phyloP scores from a whole-genome alignment of 2,797 vertebrate genomes.

The Rhynchonycteris naso region DNA sequence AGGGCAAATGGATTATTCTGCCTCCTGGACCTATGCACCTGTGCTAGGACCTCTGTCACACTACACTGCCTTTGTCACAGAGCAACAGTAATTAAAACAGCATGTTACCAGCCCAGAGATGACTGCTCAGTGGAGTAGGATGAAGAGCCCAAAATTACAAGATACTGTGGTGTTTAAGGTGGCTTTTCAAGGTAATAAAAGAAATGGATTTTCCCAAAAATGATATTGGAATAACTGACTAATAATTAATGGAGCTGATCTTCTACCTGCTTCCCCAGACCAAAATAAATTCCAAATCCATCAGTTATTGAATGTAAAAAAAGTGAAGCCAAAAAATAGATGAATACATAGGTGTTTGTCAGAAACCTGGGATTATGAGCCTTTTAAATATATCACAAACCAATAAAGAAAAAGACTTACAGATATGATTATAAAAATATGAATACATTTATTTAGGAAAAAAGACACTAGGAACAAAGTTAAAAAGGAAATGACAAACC shows the following conservation, averaged over 20 bases:
- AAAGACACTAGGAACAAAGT: neutral
- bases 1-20: neutral
- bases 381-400: neutral
- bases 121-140: neutral
- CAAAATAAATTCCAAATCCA: neutral
- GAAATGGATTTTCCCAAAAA: neutral
- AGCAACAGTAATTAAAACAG: neutral
- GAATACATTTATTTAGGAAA: neutral
- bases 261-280: neutral
- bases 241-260: neutral
- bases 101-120: rapidly evolving
- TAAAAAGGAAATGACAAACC: neutral
- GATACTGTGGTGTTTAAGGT: neutral
- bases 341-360: neutral
- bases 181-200: neutral
- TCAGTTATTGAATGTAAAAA: neutral
- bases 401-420: neutral
- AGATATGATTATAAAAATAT: neutral
- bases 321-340: neutral
- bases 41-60: rapidly evolving
- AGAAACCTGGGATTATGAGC: neutral
- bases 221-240: neutral
- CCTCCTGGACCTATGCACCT: rapidly evolving
- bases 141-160: rapidly evolving
- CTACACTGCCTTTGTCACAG: rapidly evolving